Base-by-base conservation (phyloP, 2,113 vertebrate genomes). In the Oryzias melastigma region DNA sequence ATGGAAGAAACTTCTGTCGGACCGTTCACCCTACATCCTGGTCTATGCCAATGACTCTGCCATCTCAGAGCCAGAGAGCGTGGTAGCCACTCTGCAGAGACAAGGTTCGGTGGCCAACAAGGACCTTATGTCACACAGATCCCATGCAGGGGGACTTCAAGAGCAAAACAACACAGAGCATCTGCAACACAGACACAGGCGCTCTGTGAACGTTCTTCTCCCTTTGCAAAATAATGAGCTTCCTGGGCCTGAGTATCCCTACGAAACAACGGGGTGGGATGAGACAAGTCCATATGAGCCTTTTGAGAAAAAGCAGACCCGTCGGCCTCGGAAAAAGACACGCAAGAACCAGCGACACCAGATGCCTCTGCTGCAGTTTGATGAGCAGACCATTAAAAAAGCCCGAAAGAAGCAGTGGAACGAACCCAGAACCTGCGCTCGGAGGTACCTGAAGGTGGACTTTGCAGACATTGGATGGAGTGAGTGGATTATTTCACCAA, bases 391-490 rank as follows among this genome's bases (percentile, higher is more conserved):
- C 0, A 92, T 98, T 56, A 95, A 95, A 85, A 95, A 95, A 86
- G 96, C 95, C 0, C 88, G 97, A 10, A 94, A 92, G 88, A 97
- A 94, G 93, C 96, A 98, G 55, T 96, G 95, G 96, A 93, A 93
- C 0, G 94, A 98, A 71, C 95, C 96, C 0, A 82, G 92, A 46
- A 93, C 93, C 17, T 99, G 97, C 0, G 71, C 95, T 0, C 92
- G 96, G 5, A 91, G 96, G 5, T 97, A 97, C 51, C 94, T 99
- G 57, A 98, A 95, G 80, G 97, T 99, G 70, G 97, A 99, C 88
- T 99, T 99, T 60, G 96, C 96, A 0, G 97, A 99, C 79, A 97
- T 99, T 1, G 97, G 97, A 73, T 99, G 97, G 97, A 98, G 92
- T 0, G 95, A 99, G 65, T 99, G 97, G 97, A 98, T 99, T 90